A percentile compares a stretch with the other conserved stretches of the same genome.
phyloP scores from a whole-genome alignment of 37 sponge, comb jelly and placozoan species.

The Agelas oroides region DNA sequence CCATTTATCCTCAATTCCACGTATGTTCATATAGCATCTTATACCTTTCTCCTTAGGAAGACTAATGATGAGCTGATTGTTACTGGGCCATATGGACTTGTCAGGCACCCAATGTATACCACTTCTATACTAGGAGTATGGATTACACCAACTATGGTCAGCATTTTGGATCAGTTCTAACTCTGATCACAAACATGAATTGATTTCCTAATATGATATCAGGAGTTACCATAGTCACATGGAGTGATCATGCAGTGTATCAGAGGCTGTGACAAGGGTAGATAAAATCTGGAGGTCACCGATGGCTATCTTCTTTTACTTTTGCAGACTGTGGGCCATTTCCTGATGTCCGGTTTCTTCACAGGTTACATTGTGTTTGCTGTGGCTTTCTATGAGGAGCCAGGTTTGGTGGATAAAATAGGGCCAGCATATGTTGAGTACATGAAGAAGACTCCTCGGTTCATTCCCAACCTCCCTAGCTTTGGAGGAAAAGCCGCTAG shows the following conservation, averaged over 20 bases:
- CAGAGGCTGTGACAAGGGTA: too few relatives aligned
- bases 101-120: constrained; percentile 49
- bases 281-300: too few relatives aligned
- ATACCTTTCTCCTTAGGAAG: not conserved
- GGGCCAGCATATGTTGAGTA: constrained; percentile 50
- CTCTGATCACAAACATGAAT: too few relatives aligned
- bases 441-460: constrained; percentile 62
- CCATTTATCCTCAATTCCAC: too few relatives aligned
- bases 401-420: constrained; percentile 43
- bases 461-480: constrained; percentile 22
- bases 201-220: not conserved
- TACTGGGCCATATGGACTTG: constrained; percentile 39
- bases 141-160: constrained; percentile 64
- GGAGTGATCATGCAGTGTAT: too few relatives aligned
- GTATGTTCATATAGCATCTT: too few relatives aligned
- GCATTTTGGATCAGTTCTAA: not conserved
- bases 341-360: constrained; percentile 20
- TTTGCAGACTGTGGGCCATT: constrained; percentile 35
- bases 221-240: not conserved
- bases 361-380: constrained; percentile 38
- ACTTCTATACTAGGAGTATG: constrained; percentile 22
- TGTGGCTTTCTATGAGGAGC: constrained; percentile 49
- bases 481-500: too few relatives aligned
- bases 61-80: not conserved
- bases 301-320: too few relatives aligned